Percentiles rank a stretch among this genome's conserved stretches.
phyloP scores from a whole-genome alignment of 2,797 vertebrate genomes.

The Otolemur crassicaudatus region DNA sequence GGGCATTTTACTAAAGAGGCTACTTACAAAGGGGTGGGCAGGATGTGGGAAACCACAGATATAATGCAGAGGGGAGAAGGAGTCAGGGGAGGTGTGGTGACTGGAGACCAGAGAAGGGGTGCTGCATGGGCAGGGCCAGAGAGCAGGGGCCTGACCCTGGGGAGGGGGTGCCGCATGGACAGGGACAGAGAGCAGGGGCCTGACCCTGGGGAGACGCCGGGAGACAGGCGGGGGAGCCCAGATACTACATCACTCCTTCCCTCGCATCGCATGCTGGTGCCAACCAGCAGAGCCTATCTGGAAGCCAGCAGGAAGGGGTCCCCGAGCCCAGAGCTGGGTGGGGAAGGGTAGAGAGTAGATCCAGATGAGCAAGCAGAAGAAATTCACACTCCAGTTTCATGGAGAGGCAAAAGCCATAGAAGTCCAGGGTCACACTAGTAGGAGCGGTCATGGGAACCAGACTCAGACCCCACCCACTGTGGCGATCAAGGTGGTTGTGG shows the following conservation, averaged over 20 bases:
- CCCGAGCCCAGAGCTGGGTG: background rate
- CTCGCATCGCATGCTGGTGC: background rate
- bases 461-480: no score
- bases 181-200: no score
- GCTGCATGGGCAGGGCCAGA: background rate
- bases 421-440: background rate
- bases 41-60: background rate
- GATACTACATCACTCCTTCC: background rate
- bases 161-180: background rate
- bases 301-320: background rate
- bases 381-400: background rate
- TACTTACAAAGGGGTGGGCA: background rate
- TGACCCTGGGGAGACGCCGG: background rate
- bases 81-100: background rate
- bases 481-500: background rate
- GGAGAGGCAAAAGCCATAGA: background rate
- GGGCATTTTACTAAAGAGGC: background rate
- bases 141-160: no score
- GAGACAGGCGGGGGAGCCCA: background rate
- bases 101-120: background rate
- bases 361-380: background rate
- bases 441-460: background rate
- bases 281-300: background rate
- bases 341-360: background rate
- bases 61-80: background rate